A percentile compares a stretch with the other conserved stretches of the same genome.
These are phyloP conservation scores for Polypterus senegalus DNA, from an alignment of 2,113 vertebrate species.

Conservation along the genomic window DNA sequence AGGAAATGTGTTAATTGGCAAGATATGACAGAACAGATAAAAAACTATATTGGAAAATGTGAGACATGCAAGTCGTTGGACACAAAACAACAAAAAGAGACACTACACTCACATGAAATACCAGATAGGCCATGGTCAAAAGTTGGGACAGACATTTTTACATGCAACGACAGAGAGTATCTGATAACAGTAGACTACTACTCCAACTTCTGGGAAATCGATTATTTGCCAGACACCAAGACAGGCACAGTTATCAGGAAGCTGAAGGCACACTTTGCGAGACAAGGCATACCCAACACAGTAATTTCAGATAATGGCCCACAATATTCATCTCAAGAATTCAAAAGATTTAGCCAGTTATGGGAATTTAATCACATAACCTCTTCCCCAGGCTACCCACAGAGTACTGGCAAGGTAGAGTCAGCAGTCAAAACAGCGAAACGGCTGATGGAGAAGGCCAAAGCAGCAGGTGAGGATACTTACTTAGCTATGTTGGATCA, in stretches of 20 bases:
- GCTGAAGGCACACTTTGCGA: background rate
- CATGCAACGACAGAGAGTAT: conserved; percentile 1
- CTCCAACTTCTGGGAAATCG: conserved; percentile 1
- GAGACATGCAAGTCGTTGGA: too few species aligned
- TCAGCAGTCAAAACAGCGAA: conserved; percentile 9
- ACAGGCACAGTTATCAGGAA: background rate
- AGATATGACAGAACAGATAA: too few species aligned
- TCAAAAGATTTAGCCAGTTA: background rate
- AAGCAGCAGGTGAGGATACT: background rate
- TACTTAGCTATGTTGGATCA: conserved; percentile 4
- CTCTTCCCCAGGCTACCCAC: conserved; percentile 1
- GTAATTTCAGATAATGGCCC: background rate
- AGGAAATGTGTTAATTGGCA: too few species aligned
- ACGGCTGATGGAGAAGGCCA: background rate
- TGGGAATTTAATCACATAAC: conserved; percentile 8
- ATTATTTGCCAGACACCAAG: conserved; percentile 2
- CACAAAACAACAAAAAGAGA: too few species aligned
- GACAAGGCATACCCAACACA: conserved; percentile 4
- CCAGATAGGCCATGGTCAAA: background rate
- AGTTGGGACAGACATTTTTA: conserved; percentile 3
- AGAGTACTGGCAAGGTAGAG: conserved; percentile 3
- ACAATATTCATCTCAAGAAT: background rate
- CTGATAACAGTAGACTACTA: conserved; percentile 9
- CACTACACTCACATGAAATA: too few species aligned
- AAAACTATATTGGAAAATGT: too few species aligned